Percentiles rank a stretch among this genome's conserved stretches.
These are phyloP conservation scores for Glaucomys volans DNA, from an alignment of 2,113 vertebrate genomes.

Conservation along the genomic window DNA sequence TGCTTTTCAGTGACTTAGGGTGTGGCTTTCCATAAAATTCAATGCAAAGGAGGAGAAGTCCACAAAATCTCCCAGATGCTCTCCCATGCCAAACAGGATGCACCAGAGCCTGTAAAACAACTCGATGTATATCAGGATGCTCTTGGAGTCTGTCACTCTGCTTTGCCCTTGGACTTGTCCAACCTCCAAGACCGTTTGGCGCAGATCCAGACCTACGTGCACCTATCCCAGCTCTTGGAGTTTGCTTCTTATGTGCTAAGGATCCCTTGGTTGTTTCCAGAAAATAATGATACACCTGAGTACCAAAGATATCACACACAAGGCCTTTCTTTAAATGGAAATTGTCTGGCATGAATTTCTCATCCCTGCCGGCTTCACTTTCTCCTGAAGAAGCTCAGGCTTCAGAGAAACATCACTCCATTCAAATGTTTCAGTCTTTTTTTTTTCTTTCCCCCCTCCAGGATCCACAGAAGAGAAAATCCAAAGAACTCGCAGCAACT, in stretches of 20 bases:
- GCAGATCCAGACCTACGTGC: slow-evolving; percentile 37
- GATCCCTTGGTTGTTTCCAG: background rate
- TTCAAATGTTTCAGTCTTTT: background rate
- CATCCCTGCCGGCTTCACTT: background rate
- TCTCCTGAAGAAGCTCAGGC: background rate
- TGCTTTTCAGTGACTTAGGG: background rate
- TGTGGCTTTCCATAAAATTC: slow-evolving; percentile 9
- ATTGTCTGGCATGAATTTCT: slow-evolving; percentile 9
- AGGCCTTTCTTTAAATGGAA: background rate
- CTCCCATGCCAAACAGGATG: slow-evolving; percentile 9
- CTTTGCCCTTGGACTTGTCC: background rate
- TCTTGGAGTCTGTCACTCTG: slow-evolving; percentile 16
- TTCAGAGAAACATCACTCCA: background rate
- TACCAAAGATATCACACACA: background rate
- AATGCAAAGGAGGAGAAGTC: slow-evolving; percentile 49
- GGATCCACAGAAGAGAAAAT: slow-evolving; percentile 11
- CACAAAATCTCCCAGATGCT: background rate
- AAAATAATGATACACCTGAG: background rate
- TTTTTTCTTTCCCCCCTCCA: background rate
- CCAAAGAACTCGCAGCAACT: background rate
- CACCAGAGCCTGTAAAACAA: background rate
- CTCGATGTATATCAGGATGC: background rate
- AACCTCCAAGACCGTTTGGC: background rate
- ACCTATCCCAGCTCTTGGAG: background rate
- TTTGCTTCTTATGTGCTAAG: background rate